Base-by-base conservation (phyloP, 2,888 invertebrate species). In the Altica lythri region DNA sequence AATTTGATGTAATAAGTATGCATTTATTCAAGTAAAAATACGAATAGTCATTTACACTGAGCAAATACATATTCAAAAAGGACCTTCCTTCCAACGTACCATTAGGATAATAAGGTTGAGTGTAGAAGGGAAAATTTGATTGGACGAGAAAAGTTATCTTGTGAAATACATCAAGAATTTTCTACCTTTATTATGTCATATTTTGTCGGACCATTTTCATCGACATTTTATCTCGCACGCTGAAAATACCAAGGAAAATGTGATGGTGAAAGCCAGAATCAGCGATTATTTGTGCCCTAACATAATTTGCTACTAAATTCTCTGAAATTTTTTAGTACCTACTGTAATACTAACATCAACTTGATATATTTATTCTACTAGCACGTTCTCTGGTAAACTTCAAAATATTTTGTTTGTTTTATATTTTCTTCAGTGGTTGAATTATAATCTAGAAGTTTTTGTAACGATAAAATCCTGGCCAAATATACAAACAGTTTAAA, bases 41-140 rank as follows among this genome's bases (percentile, higher is more conserved):
- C 17, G 29, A 43, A 43, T 18, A n/a, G 13, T 43, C 43, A 43
- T 43, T 43, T 43, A 43, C 29, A 43, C 38, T 19, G 12, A 12
- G 22, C 38, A 22, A 34, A 38, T 38, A 30, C 29, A 16, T 18
- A 22, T 43, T 16, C 43, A 29, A 13, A 30, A 43, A 43, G 30
- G 30, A 10, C 12, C 16, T 32, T 37, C 32, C 19, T 49, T 12
- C 40, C 18, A 30, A 49, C 49, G 32, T 40, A 49, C 32, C 12
- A 49, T 49, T 49, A 49, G 40, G 49, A 49, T 49, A 49, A 49
- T 49, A 49, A 49, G 49, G 49, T 19, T 40, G 40, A 49, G 40
- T 49, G 49, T 32, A 32, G 40, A 40, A 32, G 10, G 14, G 40
- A 49, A 49, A 49, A 49, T 49, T 49, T 49, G 40, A 49, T 49